These are phyloP conservation scores for Tethya wilhelma DNA, from an alignment of 37 sponge, comb jelly and placozoan genomes.

Conservation along the genomic window DNA sequence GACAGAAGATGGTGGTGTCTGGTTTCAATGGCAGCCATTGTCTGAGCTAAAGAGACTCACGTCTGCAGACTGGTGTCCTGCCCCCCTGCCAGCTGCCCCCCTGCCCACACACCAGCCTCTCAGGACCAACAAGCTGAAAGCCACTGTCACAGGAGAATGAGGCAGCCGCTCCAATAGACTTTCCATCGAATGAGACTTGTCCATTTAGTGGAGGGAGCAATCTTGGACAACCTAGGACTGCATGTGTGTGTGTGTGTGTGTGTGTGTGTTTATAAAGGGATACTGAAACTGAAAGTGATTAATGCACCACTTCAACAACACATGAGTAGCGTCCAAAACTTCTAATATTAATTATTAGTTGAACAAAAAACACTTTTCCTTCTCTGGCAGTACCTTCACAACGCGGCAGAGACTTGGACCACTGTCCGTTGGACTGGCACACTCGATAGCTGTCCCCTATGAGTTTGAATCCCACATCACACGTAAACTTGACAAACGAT, in stretches of 20 bases:
- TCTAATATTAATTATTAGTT: neutral
- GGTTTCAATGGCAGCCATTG: neutral
- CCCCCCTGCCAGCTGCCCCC: slow-evolving; percentile 42
- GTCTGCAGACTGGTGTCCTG: slow-evolving; percentile 9
- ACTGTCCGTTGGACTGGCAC: slow-evolving; percentile 36
- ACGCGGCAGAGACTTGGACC: slow-evolving; percentile 13
- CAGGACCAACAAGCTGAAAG: slow-evolving; percentile 22
- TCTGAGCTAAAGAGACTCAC: slow-evolving; percentile 14
- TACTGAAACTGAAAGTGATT: too few relatives aligned
- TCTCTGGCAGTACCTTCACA: slow-evolving; percentile 23
- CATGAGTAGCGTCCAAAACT: neutral
- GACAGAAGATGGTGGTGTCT: too few relatives aligned
- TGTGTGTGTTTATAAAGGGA: too few relatives aligned
- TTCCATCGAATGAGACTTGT: slow-evolving; percentile 9
- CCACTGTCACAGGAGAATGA: neutral
- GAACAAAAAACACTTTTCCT: too few relatives aligned
- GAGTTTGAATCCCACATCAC: neutral
- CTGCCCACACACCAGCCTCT: slow-evolving; percentile 16
- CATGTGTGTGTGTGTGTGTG: neutral
- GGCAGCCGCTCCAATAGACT: slow-evolving; percentile 6
- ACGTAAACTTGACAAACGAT: too few relatives aligned
- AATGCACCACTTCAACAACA: slow-evolving; percentile 13
- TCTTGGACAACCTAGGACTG: too few relatives aligned
- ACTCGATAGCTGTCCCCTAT: slow-evolving; percentile 19
- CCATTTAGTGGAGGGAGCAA: too few relatives aligned